A percentile compares a stretch with the other conserved stretches of the same genome.
phyloP scores from a whole-genome alignment of 2,888 invertebrate genomes.

The Charanyca ferruginea region DNA sequence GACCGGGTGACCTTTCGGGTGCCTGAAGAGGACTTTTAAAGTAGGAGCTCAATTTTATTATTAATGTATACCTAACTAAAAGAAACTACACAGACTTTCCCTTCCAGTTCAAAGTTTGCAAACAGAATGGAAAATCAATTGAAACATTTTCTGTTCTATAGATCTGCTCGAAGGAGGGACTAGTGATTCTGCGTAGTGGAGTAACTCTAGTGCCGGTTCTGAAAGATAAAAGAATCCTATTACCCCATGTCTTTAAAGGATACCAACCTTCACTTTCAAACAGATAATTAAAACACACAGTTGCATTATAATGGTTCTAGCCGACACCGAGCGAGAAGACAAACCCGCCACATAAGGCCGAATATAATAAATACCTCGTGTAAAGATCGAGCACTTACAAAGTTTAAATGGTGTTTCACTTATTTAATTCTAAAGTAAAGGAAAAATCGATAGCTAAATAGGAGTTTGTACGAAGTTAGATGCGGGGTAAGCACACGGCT shows the following conservation, averaged over 20 bases:
- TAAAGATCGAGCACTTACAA: constrained; percentile 61
- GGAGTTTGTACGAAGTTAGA: constrained; percentile 77
- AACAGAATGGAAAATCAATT: constrained; percentile 50
- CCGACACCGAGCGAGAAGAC: constrained; percentile 4
- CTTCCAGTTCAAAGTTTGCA: constrained; percentile 27
- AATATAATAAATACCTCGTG: constrained; percentile 58
- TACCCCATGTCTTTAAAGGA: constrained; percentile 41
- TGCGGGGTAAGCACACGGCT: constrained; percentile 77
- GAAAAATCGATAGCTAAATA: constrained; percentile 76
- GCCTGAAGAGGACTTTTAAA: constrained; percentile 34
- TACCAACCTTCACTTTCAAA: constrained; percentile 42
- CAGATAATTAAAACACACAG: constrained; percentile 61
- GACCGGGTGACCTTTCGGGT: constrained; percentile 37
- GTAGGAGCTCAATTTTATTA: constrained; percentile 31
- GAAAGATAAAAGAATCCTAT: constrained; percentile 49
- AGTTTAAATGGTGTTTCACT: constrained; percentile 70
- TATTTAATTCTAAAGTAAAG: constrained; percentile 73
- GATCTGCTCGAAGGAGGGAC: constrained; percentile 15
- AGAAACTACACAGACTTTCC: constrained; percentile 32
- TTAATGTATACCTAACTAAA: constrained; percentile 33
- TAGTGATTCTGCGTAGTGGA: constrained; percentile 19
- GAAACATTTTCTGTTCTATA: constrained; percentile 35
- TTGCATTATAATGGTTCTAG: constrained; percentile 52
- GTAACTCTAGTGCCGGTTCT: constrained; percentile 27
- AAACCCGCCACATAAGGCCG: constrained; percentile 17